A percentile compares a stretch with the other conserved stretches of the same genome.
phyloP scores from a whole-genome alignment of 2,888 invertebrate genomes.

The Lymantria dispar region DNA sequence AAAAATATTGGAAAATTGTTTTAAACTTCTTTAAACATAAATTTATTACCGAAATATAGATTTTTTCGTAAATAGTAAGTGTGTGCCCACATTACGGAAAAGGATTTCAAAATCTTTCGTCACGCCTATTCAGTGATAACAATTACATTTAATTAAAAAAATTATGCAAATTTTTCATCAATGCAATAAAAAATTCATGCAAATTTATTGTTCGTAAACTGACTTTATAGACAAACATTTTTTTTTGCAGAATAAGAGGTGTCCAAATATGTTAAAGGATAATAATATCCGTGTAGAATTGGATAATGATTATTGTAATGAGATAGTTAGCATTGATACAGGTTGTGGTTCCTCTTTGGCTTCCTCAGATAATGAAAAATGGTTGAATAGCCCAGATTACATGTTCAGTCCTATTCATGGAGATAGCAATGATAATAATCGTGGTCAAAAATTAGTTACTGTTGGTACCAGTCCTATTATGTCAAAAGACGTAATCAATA shows the following conservation, averaged over 20 bases:
- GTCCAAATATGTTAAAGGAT: constrained; percentile 1
- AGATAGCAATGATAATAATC: constrained; percentile 31
- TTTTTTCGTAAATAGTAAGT: too few relatives aligned
- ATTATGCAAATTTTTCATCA: too few relatives aligned
- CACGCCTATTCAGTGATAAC: too few relatives aligned
- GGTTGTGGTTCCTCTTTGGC: constrained; percentile 69
- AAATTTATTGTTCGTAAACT: too few relatives aligned
- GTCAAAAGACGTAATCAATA: constrained; percentile 16
- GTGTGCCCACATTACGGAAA: too few relatives aligned
- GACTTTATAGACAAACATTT: too few relatives aligned
- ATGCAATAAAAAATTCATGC: too few relatives aligned
- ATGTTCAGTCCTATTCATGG: constrained; percentile 39
- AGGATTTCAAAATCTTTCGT: too few relatives aligned
- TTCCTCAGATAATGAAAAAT: constrained; percentile 62
- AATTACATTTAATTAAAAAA: too few relatives aligned
- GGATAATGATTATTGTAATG: constrained; percentile 28
- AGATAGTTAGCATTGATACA: constrained; percentile 59
- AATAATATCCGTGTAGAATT: constrained; percentile 7
- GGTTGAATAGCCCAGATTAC: constrained; percentile 60
- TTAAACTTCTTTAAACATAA: too few relatives aligned
- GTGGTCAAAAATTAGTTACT: constrained; percentile 22
- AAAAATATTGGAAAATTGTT: too few relatives aligned
- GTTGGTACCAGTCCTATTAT: constrained; percentile 36
- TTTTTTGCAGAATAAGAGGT: constrained; percentile 12
- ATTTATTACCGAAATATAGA: too few relatives aligned